A percentile compares a stretch with the other conserved stretches of the same genome.
These are phyloP conservation scores for Corythucha ciliata DNA, from an alignment of 2,888 invertebrate genomes.

Conservation along the genomic window DNA sequence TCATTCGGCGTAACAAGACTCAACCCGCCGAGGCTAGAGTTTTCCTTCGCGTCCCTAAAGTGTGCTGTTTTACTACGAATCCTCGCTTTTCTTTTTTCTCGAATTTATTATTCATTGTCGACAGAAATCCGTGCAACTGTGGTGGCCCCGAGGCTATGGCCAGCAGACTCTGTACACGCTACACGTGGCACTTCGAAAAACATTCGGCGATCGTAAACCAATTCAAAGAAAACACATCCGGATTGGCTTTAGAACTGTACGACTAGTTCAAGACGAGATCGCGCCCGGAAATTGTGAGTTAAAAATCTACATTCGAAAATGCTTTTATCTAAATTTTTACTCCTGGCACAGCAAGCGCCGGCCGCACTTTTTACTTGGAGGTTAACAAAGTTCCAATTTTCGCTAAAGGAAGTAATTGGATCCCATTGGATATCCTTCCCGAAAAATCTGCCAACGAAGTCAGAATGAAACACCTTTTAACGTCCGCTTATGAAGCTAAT, in stretches of 20 bases:
- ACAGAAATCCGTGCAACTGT: slow-evolving; percentile 57
- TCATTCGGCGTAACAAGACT: no score
- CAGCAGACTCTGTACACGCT: slow-evolving; percentile 65
- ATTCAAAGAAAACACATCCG: slow-evolving; percentile 47
- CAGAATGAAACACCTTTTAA: slow-evolving; percentile 54
- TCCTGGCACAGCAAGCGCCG: slow-evolving; percentile 42
- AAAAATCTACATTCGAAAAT: no score
- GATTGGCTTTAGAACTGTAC: slow-evolving; percentile 79
- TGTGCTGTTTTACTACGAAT: no score
- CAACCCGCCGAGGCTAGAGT: no score
- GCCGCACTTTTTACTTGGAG: slow-evolving; percentile 74
- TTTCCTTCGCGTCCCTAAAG: no score
- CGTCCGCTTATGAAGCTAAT: slow-evolving; percentile 62
- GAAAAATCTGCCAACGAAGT: slow-evolving; percentile 51
- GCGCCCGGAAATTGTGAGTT: no score
- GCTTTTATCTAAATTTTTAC: no score
- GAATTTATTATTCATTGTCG: no score
- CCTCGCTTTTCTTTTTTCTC: no score
- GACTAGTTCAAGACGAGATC: slow-evolving; percentile 65
- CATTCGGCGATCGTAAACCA: slow-evolving; percentile 43
- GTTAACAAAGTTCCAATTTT: slow-evolving; percentile 82
- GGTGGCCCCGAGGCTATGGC: slow-evolving; percentile 97
- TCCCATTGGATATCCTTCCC: slow-evolving; percentile 76
- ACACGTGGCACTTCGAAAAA: slow-evolving; percentile 44
- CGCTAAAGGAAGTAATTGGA: slow-evolving; percentile 91